phyloP scores from a whole-genome alignment of 64 coral and sea anemone genomes.

The Catalaphyllia jardinei region DNA sequence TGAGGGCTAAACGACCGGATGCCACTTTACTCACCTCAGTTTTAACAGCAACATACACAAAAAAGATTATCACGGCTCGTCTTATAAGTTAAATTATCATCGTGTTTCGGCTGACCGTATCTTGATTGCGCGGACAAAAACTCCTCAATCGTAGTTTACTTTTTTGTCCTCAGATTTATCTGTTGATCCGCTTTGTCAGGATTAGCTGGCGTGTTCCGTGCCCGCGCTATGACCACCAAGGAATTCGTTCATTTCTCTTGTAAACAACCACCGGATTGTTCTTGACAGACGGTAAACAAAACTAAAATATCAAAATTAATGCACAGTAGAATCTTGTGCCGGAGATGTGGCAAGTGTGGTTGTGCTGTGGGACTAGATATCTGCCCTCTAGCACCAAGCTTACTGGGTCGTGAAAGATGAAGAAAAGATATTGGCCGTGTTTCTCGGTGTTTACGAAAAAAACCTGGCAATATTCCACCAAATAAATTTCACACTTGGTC shows the following conservation, averaged over 20 bases:
- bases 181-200: neutral
- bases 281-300: slow-evolving; percentile 10
- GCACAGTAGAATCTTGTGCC: neutral
- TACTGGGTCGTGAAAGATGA: neutral
- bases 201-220: neutral
- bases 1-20: too few species aligned
- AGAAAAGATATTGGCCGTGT: too few species aligned
- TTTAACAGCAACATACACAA: too few species aligned
- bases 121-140: neutral
- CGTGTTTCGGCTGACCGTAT: neutral
- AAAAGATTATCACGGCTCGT: too few species aligned
- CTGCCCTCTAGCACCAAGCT: neutral
- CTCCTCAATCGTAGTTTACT: neutral
- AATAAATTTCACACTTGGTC: too few species aligned
- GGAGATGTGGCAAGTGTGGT: neutral
- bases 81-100: neutral
- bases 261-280: neutral
- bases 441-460: too few species aligned
- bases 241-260: slow-evolving; percentile 7
- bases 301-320: neutral
- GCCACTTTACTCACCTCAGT: too few species aligned
- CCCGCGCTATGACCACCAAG: slow-evolving; percentile 27
- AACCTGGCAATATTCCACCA: too few species aligned
- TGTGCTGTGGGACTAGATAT: neutral
- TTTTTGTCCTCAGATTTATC: neutral